phyloP scores from a whole-genome alignment of 2,797 vertebrate genomes.

The Oophaga sylvatica region DNA sequence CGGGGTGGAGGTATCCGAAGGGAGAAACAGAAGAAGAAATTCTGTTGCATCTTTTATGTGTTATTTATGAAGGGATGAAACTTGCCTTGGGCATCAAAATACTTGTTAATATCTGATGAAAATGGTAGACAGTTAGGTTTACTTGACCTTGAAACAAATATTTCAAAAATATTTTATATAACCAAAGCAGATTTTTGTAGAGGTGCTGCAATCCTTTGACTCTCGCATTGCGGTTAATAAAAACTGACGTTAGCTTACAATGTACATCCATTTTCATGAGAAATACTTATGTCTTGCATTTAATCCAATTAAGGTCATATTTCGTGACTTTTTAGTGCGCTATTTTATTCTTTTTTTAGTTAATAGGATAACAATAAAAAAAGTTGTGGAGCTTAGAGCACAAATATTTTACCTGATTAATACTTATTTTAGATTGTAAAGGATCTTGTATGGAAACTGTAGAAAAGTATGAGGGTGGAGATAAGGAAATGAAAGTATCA shows the following conservation, averaged over 20 bases:
- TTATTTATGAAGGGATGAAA: constrained; percentile 53
- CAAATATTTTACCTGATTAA: not conserved
- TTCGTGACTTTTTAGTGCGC: not conserved
- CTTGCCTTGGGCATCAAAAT: constrained; percentile 47
- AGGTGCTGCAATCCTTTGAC: not conserved
- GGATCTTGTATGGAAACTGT: not conserved
- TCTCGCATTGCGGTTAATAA: constrained; percentile 9
- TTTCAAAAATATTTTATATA: constrained; percentile 42
- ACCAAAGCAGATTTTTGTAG: constrained; percentile 30
- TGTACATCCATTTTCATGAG: not conserved
- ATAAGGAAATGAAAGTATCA: not conserved
- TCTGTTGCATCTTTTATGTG: constrained; percentile 54
- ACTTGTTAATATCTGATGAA: constrained; percentile 53
- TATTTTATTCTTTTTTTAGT: not conserved
- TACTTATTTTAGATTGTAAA: not conserved
- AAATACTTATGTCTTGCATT: not conserved
- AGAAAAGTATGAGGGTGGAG: not conserved
- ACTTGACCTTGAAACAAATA: constrained; percentile 52
- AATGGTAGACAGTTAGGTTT: constrained; percentile 54
- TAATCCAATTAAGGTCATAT: not conserved
- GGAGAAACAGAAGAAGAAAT: constrained; percentile 34
- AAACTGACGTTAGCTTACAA: not conserved
- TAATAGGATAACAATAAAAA: not conserved
- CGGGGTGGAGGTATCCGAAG: constrained; percentile 41
- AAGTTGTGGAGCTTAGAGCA: not conserved